Percentiles rank a stretch among this genome's conserved stretches.
These are phyloP conservation scores for Ostrea edulis DNA, from an alignment of 1,140 invertebrate genomes.

Conservation along the genomic window DNA sequence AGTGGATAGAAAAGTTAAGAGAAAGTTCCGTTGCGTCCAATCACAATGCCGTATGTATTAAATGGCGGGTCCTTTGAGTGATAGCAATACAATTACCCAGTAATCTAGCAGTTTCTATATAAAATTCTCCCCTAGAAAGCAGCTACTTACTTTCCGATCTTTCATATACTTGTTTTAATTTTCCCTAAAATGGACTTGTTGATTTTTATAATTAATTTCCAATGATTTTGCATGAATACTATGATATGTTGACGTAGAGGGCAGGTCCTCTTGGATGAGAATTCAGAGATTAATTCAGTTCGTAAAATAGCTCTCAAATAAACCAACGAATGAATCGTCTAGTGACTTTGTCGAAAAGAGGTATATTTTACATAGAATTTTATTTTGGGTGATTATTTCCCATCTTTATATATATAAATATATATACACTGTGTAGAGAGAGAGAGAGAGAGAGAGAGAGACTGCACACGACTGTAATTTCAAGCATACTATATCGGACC, in stretches of 20 bases:
- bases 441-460: too few relatives aligned
- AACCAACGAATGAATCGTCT: background rate
- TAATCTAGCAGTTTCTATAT: conserved; percentile 22
- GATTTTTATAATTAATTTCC: background rate
- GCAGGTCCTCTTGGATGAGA: background rate
- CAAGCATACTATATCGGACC: too few relatives aligned
- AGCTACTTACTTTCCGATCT: background rate
- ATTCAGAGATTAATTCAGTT: background rate
- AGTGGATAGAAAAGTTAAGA: conserved; percentile 11
- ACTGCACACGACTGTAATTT: too few relatives aligned
- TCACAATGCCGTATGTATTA: background rate
- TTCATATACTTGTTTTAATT: conserved; percentile 20
- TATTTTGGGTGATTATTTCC: too few relatives aligned
- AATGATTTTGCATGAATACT: background rate
- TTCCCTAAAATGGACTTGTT: conserved; percentile 11
- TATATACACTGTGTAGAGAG: too few relatives aligned
- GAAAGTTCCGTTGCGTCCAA: background rate
- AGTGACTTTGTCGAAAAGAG: background rate
- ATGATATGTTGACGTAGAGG: conserved; percentile 1
- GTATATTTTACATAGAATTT: too few relatives aligned
- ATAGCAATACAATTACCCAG: background rate
- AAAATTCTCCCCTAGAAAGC: conserved; percentile 14
- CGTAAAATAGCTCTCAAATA: background rate
- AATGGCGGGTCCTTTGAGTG: conserved; percentile 31
- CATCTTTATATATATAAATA: too few relatives aligned